These are phyloP conservation scores for Spilogale gracilis DNA, from an alignment of 2,113 vertebrate species.

Conservation along the genomic window DNA sequence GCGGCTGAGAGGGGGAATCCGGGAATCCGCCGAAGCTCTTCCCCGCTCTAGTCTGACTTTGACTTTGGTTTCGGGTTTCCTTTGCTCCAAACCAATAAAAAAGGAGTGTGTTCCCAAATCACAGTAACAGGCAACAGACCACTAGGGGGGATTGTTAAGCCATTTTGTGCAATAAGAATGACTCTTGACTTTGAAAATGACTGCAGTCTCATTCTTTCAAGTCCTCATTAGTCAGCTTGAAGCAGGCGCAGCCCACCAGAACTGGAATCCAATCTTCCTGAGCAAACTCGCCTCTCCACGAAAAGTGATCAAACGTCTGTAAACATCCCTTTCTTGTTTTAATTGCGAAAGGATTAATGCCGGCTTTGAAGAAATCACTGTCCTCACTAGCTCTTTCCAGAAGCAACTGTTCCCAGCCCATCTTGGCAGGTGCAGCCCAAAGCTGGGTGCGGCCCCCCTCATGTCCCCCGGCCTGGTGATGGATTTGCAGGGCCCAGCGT, in stretches of 20 bases:
- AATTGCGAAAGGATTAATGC: constrained; percentile 74
- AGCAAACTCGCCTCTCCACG: constrained; percentile 64
- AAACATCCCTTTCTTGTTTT: constrained; percentile 80
- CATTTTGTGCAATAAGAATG: constrained; percentile 62
- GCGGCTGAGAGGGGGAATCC: not conserved
- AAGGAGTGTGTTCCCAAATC: constrained; percentile 25
- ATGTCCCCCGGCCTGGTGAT: fast-evolving
- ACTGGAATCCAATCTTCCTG: constrained; percentile 55
- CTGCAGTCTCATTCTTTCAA: constrained; percentile 34
- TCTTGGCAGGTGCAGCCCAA: not conserved
- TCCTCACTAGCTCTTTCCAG: constrained; percentile 9
- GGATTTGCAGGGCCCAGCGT: not conserved
- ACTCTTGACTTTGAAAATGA: constrained; percentile 70
- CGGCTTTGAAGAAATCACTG: constrained; percentile 63
- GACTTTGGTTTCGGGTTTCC: not conserved
- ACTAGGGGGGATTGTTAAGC: constrained; percentile 83
- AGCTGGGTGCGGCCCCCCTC: not conserved
- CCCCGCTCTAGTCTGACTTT: not conserved
- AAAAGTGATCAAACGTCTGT: constrained; percentile 54
- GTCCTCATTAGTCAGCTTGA: constrained; percentile 66
- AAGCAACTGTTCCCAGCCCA: not conserved
- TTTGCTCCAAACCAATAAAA: constrained; percentile 21
- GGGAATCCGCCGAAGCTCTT: not conserved
- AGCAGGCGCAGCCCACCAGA: constrained; percentile 33
- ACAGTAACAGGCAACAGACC: constrained; percentile 53